Conservation (phyloP, 2,888 invertebrate species). For the Luffia ferchaultella region DNA sequence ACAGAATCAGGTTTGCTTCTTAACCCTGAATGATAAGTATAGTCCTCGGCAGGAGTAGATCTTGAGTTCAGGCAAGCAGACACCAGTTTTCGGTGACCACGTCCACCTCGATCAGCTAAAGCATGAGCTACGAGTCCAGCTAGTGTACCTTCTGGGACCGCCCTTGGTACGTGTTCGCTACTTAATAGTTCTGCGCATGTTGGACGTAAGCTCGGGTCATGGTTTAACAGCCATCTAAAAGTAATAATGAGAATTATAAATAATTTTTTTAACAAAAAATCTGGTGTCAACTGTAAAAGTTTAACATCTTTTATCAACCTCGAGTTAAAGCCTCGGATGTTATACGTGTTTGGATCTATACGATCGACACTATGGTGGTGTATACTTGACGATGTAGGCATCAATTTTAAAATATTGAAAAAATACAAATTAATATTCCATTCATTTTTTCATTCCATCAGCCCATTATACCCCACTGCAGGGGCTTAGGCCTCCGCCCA, state of each 20-base stretch:
- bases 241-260: constrained; percentile 4
- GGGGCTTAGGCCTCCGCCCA: too few species aligned
- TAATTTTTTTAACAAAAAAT: too few species aligned
- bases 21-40: constrained; percentile 74
- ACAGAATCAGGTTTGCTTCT: constrained; percentile 19
- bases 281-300: too few species aligned
- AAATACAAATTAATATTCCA: too few species aligned
- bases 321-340: too few species aligned
- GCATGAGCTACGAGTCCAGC: constrained; percentile 85
- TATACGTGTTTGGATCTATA: too few species aligned
- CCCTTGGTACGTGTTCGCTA: constrained; percentile 85
- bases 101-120: constrained; percentile 58
- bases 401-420: too few species aligned
- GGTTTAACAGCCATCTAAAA: constrained; percentile 78
- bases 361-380: too few species aligned
- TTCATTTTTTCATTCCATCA: too few species aligned
- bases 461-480: too few species aligned
- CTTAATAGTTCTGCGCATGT: constrained; percentile 85
- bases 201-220: constrained; percentile 85
- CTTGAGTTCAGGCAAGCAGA: constrained; percentile 54
- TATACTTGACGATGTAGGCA: too few species aligned
- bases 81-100: constrained; percentile 36
- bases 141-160: constrained; percentile 86
- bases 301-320: too few species aligned
- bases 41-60: constrained; percentile 73